Evolutionary conservation across 2,113 vertebrate genomes (phyloP).

Genomic region (Macrotus californicus): DNA sequence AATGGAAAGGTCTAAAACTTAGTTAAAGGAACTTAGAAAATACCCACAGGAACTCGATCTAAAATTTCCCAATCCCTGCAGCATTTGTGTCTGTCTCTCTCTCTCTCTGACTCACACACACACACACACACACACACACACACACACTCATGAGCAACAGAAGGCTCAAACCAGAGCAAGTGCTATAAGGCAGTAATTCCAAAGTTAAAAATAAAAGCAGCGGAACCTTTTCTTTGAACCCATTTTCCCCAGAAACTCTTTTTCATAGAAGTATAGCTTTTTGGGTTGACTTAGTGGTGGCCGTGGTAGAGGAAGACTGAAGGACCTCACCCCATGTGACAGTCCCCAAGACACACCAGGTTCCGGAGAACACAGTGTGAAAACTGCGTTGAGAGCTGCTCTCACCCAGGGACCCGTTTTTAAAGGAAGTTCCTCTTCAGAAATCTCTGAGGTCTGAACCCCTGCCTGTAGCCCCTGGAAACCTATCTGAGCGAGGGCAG

Average conservation of each 20-base stretch:
- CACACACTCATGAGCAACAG: not conserved
- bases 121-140: not conserved
- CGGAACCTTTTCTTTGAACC: not conserved
- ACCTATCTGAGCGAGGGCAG: not conserved
- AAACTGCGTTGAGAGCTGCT: not conserved
- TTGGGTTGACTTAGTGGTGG: not conserved
- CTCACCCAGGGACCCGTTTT: not conserved
- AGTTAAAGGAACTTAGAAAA: not conserved
- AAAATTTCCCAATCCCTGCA: not conserved
- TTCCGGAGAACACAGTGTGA: not conserved
- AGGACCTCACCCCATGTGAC: no score
- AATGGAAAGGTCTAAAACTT: not conserved
- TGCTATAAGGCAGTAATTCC: not conserved
- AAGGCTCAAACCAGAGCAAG: not conserved
- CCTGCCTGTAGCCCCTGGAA: not conserved
- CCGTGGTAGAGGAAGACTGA: no score
- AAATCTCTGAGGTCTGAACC: not conserved
- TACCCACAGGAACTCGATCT: not conserved
- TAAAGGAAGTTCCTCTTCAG: not conserved
- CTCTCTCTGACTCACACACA: not conserved
- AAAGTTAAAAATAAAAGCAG: slow-evolving; percentile 22
- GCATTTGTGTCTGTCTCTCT: not conserved
- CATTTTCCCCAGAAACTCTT: not conserved
- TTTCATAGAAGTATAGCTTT: not conserved
- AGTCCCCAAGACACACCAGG: not conserved